Base-by-base conservation (phyloP, 2,113 vertebrate genomes). In the Ailurus styani region DNA sequence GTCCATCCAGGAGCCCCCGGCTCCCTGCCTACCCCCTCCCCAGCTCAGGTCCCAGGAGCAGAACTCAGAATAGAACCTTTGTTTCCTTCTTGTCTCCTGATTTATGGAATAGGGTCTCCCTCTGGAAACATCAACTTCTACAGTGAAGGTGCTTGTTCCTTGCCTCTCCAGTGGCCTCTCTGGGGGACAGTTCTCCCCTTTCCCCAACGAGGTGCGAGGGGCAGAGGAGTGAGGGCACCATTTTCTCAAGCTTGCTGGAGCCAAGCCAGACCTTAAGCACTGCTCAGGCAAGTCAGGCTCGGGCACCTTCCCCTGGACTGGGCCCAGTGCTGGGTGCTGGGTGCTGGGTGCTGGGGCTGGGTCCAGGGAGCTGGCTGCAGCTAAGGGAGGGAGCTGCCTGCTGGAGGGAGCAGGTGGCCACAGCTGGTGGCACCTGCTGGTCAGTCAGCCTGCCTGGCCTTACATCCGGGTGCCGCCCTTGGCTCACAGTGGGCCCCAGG, bases 401-500 rank as follows among this genome's bases (percentile, higher is more conserved):
- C 29, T 68, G 42, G 42, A 92, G 50, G 72, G n/a, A 70, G 91
- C 94, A 96, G 82, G 92, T 66, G 84, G 78, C n/a, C 50, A 31
- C 2, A 21, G 66, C 57, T 64, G 37, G 72, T 47, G 84, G 75
- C 79, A 81, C 68, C 60, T 70, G 96, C 90, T 54, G 92, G 66
- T 50, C 79, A 50, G 25, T 13, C 37, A 20, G 50, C 78, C 66
- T 34, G 57, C 72, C 91, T 18, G 66, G 55, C 83, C 57, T 87
- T 75, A 77, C 64, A 84, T 85, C 83, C 21, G 17, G 91, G 86
- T 23, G 37, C 66, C 34, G 0, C 91, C 93, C 90, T 93, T 66
- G 78, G 91, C 88, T 96, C 96, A 64, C 14, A 66, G 93, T 40
- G 55, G 93, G 78, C 87, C 91, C 90, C 8, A 54, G 93, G 78